Evolutionary conservation across 2,888 invertebrate genomes (phyloP).

Genomic region (Leucoma salicis): DNA sequence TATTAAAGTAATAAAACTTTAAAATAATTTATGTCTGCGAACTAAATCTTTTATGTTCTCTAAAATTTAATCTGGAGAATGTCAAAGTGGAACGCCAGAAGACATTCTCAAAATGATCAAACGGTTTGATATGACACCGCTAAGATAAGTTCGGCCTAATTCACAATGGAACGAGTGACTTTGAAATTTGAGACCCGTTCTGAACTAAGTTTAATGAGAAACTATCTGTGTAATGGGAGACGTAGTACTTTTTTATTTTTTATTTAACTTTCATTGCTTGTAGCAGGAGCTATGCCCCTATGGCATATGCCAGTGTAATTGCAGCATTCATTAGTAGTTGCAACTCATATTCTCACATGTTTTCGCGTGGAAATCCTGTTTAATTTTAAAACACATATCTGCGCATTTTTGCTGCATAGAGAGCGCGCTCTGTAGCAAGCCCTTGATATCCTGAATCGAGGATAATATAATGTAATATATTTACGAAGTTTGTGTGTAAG

Average conservation of each 20-base stretch:
- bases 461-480: too few relatives aligned
- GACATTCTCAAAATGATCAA: constrained; percentile 50
- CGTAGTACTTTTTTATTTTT: constrained; percentile 41
- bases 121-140: constrained; percentile 50
- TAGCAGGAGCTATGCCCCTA: constrained; percentile 22
- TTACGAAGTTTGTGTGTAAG: too few relatives aligned
- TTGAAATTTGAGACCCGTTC: constrained; percentile 49
- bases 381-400: constrained; percentile 30
- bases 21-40: constrained; percentile 23
- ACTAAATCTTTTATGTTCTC: constrained; percentile 39
- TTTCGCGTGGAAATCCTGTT: constrained; percentile 32
- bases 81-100: constrained; percentile 33
- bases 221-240: constrained; percentile 51
- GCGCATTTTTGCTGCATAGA: constrained; percentile 15
- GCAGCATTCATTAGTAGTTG: constrained; percentile 52
- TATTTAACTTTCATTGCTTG: constrained; percentile 51
- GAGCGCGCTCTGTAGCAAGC: neutral
- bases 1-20: constrained; percentile 12
- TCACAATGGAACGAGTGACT: constrained; percentile 39
- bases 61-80: constrained; percentile 45
- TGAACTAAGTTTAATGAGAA: constrained; percentile 46
- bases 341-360: constrained; percentile 49
- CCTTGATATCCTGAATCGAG: too few relatives aligned
- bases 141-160: constrained; percentile 37
- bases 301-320: constrained; percentile 48